Evolutionary conservation across 2,113 vertebrate genomes (phyloP), one percentile per base, ranked within the genome.

Genomic region (Atlantisia rogersi): DNA sequence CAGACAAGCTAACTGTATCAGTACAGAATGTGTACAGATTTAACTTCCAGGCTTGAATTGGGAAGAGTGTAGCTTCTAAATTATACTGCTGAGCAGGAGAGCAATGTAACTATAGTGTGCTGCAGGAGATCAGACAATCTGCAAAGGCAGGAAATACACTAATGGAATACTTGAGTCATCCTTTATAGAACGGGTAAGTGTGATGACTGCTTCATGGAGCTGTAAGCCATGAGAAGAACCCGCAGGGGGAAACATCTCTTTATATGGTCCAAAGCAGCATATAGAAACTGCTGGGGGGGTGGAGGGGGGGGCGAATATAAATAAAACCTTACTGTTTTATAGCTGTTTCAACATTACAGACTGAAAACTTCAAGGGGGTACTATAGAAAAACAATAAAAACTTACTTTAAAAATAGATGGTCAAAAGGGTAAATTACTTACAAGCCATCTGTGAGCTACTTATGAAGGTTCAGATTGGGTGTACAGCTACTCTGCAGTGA

Each of bases 81-180:
- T 76, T 15, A 28, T 1, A 12, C 39, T 69, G 24, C 24, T 73
- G 53, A 79, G 29, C 62, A 62, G 56, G 52, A 84, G 37, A 86
- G 40, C 60, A 59, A 8, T 3, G 0, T 80, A 69, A 35, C 68
- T 53, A 7, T 29, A 14, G 58, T 10, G 37, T 88, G 88, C 62
- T 69, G 52, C 73, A 56, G n/a, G 64, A 90, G 82, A 86, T 82
- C 65, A 90, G 75, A 78, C 65, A 82, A 58, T 78, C 69, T 86
- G 59, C 87, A 86, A 39, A 85, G 81, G 60, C 81, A 92, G 92
- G 81, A 92, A 95, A 20, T 74, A 88, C 25, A 48, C 69, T 74
- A 20, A 82, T 78, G 92, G 92, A 95, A 75, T 92, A 75, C 39
- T 92, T 96, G 83, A 89, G 81, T 94, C 83, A 92, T 55, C 52